phyloP scores from a whole-genome alignment of 2,888 invertebrate species.

The Xylocampa areola region DNA sequence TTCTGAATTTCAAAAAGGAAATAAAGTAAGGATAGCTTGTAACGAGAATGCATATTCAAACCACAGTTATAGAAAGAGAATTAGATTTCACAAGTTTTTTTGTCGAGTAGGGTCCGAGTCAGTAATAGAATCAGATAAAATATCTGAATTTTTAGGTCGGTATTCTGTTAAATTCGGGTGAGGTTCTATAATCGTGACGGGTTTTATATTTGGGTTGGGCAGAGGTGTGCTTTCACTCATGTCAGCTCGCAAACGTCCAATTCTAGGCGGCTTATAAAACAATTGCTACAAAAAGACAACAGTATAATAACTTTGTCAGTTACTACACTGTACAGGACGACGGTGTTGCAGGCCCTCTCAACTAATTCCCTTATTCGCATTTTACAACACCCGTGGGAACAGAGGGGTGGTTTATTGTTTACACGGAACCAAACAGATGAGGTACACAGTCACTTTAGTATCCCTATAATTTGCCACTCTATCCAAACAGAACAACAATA shows the following conservation, averaged over 20 bases:
- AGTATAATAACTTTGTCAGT: too few relatives aligned
- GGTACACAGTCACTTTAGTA: too few relatives aligned
- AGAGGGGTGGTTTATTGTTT: too few relatives aligned
- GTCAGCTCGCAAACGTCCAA: not conserved
- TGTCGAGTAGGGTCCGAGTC: conserved; percentile 40
- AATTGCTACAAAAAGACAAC: too few relatives aligned
- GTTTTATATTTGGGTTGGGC: not conserved
- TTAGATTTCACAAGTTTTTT: conserved; percentile 31
- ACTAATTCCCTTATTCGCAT: not conserved
- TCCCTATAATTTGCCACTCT: not conserved
- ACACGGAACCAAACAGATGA: too few relatives aligned
- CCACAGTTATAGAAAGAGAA: conserved; percentile 33
- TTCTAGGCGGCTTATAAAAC: not conserved
- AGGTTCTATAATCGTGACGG: not conserved
- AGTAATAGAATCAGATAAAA: conserved; percentile 25
- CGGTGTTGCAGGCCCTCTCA: not conserved
- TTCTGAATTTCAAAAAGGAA: conserved; percentile 27
- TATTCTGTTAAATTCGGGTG: conserved; percentile 3
- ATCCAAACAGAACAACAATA: not conserved
- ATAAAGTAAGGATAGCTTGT: conserved; percentile 10
- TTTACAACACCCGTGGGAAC: not conserved
- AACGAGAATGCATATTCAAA: conserved; percentile 25
- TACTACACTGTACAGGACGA: not conserved
- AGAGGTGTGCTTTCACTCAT: not conserved
- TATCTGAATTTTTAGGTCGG: conserved; percentile 4